phyloP scores from a whole-genome alignment of 2,797 vertebrate genomes.

The Aeoliscus strigatus region DNA sequence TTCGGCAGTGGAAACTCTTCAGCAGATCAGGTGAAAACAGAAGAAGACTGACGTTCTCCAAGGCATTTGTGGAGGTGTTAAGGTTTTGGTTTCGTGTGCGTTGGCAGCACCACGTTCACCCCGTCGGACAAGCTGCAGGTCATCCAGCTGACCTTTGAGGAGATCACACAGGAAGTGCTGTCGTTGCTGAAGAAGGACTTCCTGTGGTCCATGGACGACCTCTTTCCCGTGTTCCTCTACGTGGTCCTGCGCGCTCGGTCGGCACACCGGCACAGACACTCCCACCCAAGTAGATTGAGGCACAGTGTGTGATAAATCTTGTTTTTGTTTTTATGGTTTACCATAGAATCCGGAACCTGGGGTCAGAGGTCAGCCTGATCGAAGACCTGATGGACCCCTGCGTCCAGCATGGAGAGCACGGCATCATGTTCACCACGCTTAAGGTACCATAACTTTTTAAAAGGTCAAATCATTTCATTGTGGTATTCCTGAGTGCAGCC shows the following conservation, averaged over 20 bases:
- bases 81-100: neutral
- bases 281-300: too few species aligned
- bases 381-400: constrained; percentile 98
- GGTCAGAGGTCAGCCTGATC: constrained; percentile 95
- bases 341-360: constrained; percentile 90
- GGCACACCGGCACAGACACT: constrained; percentile 6
- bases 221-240: constrained; percentile 97
- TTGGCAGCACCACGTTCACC: constrained; percentile 90
- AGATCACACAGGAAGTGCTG: constrained; percentile 92
- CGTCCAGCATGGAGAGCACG: constrained; percentile 94
- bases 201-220: constrained; percentile 98
- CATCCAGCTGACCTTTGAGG: constrained; percentile 96
- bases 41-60: too few species aligned
- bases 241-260: constrained; percentile 96
- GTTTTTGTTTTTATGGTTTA: neutral
- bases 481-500: too few species aligned
- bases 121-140: constrained; percentile 96
- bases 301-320: too few species aligned
- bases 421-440: constrained; percentile 98
- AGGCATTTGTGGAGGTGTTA: too few species aligned
- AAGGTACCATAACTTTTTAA: constrained; percentile 73
- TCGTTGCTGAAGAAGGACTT: constrained; percentile 88
- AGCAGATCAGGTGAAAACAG: constrained; percentile 99
- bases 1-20: constrained; percentile 90
- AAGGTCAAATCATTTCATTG: neutral